Base-by-base conservation (phyloP, 2,113 vertebrate genomes). In the Tyrannus savana region DNA sequence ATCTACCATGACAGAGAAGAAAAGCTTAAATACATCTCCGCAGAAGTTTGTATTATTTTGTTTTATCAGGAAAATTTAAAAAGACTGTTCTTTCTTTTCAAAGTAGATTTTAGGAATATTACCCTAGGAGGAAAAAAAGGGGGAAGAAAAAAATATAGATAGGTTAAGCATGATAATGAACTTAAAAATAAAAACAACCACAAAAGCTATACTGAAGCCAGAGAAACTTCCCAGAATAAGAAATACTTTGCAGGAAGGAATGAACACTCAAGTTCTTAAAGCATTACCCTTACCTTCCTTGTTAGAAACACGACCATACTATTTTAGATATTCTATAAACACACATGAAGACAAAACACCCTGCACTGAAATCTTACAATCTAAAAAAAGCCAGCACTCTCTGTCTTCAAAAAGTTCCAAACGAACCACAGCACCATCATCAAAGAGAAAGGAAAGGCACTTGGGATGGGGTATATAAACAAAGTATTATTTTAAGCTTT, bases 401-500 rank as follows among this genome's bases (percentile, higher is more conserved):
- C 41, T 27, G 27, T 50, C 89, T 88, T 95, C 56, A 73, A 46
- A 84, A 94, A 75, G 41, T 60, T 91, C 78, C 71, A 95, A 94
- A 73, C 37, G 69, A 94, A 77, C 63, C 60, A 53, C 21, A 47
- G 63, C 47, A 42, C 35, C 47, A n/a, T 28, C 94, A 93, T 95
- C 89, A 93, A 93, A 93, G 76, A 52, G 37, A 84, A 35, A 72
- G 86, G 86, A 95, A 97, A 95, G 30, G 52, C 83, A 89, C 73
- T 89, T 44, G 44, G 59, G 56, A 86, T 44, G 13, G 50, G 28
- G 47, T 31, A 71, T 75, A 75, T 90, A 96, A 95, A 95, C 95
- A 87, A 83, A 68, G 80, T 81, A 81, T 73, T 95, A 90, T 93
- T 97, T 95, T 93, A 93, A 89, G 89, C 76, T 89, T 84, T 92